phyloP scores from a whole-genome alignment of 2,113 vertebrate species.

The Caranx ignobilis region DNA sequence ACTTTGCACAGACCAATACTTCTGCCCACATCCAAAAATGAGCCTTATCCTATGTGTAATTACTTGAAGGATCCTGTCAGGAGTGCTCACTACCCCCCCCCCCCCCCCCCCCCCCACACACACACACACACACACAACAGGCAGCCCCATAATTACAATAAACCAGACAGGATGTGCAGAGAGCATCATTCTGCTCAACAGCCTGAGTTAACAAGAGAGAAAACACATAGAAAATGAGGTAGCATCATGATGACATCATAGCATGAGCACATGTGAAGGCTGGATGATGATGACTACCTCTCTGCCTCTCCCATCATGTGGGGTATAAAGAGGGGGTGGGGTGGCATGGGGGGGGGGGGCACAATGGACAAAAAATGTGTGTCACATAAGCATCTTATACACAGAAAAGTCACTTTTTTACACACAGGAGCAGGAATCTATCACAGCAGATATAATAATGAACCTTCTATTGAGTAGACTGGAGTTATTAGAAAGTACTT shows the following conservation, averaged over 20 bases:
- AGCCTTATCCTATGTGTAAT: conserved; percentile 47
- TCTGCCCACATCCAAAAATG: conserved; percentile 47
- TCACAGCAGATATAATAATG: background rate
- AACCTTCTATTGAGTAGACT: background rate
- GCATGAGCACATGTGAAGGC: conserved; percentile 52
- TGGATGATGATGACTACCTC: conserved; percentile 44
- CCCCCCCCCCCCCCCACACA: no score
- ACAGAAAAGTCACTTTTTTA: conserved; percentile 46
- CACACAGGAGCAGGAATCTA: background rate
- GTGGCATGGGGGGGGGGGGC: conserved; percentile 4
- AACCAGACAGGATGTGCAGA: conserved; percentile 60
- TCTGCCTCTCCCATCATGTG: conserved; percentile 49
- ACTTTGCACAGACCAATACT: conserved; percentile 37
- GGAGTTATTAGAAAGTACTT: conserved; percentile 2
- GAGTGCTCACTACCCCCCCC: no score
- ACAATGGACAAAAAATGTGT: conserved; percentile 20
- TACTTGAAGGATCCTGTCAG: conserved; percentile 50
- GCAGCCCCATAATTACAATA: conserved; percentile 65
- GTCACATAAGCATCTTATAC: background rate
- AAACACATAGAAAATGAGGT: conserved; percentile 33
- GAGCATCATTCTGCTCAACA: conserved; percentile 45
- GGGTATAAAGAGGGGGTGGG: background rate
- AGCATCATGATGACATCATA: conserved; percentile 69
- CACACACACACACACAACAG: conserved; percentile 8
- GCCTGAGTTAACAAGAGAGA: conserved; percentile 22